Conservation (phyloP, 2,113 vertebrate species). For the Ptilonorhynchus violaceus region DNA sequence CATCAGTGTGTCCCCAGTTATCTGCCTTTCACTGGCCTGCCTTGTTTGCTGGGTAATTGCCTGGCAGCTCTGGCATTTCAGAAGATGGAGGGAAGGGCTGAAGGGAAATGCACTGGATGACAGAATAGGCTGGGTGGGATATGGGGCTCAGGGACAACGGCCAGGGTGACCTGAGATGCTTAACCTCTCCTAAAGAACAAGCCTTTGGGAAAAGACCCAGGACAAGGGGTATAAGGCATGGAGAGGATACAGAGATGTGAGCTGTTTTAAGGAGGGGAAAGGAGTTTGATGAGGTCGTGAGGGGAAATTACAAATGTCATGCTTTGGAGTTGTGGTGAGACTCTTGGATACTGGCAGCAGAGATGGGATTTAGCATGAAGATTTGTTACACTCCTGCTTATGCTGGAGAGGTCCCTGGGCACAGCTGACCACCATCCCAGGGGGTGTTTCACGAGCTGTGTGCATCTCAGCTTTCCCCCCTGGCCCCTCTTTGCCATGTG, state of each 20-base stretch:
- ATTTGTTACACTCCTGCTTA: background rate
- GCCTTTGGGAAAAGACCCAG: background rate
- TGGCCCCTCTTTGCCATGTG: background rate
- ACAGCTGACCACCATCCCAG: background rate
- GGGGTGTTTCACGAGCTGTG: accelerated
- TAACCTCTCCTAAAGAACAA: background rate
- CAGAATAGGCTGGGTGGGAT: background rate
- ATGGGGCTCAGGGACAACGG: accelerated
- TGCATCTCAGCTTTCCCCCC: background rate
- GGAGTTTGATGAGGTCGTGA: background rate
- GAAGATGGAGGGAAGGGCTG: background rate
- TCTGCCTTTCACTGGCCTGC: background rate
- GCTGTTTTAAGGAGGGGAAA: background rate
- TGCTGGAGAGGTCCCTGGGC: background rate
- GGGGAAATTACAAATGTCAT: background rate
- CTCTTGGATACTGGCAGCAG: background rate
- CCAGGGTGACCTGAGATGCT: background rate
- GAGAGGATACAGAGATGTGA: background rate
- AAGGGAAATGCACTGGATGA: background rate
- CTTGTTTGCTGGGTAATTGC: background rate
- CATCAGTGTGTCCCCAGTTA: background rate
- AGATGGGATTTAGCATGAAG: background rate
- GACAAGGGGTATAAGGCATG: background rate
- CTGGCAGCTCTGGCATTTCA: background rate
- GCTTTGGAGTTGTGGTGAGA: background rate